phyloP scores from a whole-genome alignment of 2,113 vertebrate genomes.

The Oryzias woworae region DNA sequence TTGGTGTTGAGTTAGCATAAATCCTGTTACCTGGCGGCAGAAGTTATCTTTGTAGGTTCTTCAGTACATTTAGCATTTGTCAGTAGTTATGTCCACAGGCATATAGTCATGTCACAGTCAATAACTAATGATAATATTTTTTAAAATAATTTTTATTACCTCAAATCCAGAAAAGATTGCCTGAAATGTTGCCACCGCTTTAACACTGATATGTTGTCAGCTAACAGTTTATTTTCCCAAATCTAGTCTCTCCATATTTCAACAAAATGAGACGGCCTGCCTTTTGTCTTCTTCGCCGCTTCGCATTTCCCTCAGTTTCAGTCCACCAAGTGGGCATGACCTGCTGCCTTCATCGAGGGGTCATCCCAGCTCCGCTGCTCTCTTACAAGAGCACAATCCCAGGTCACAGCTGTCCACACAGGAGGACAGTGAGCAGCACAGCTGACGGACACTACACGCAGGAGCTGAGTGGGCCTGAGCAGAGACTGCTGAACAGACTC shows the following conservation, averaged over 20 bases:
- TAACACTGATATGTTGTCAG: not conserved
- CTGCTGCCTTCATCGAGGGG: slow-evolving; percentile 14
- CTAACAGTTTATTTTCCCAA: not conserved
- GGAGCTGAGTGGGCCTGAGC: slow-evolving; percentile 81
- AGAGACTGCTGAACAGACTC: slow-evolving; percentile 82
- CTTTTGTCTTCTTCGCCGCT: slow-evolving; percentile 34
- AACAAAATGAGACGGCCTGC: slow-evolving; percentile 48
- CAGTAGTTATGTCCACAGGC: too few species aligned
- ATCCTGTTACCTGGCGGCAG: too few species aligned
- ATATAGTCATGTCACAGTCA: too few species aligned
- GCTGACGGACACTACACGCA: slow-evolving; percentile 62
- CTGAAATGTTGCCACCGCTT: too few species aligned
- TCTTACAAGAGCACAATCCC: not conserved
- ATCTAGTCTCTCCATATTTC: slow-evolving; percentile 23
- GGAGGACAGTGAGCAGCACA: slow-evolving; percentile 68
- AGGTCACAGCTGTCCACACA: slow-evolving; percentile 7
- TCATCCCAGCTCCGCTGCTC: not conserved
- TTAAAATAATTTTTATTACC: too few species aligned
- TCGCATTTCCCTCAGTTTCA: not conserved
- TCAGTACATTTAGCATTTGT: too few species aligned
- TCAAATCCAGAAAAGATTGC: too few species aligned
- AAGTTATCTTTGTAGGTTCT: too few species aligned
- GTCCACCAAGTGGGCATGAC: slow-evolving; percentile 5
- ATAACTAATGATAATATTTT: too few species aligned
- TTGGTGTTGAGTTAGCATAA: too few species aligned